These are phyloP conservation scores for Masnerella sp. DNA, from an alignment of 2,888 invertebrate species.

Conservation along the genomic window DNA sequence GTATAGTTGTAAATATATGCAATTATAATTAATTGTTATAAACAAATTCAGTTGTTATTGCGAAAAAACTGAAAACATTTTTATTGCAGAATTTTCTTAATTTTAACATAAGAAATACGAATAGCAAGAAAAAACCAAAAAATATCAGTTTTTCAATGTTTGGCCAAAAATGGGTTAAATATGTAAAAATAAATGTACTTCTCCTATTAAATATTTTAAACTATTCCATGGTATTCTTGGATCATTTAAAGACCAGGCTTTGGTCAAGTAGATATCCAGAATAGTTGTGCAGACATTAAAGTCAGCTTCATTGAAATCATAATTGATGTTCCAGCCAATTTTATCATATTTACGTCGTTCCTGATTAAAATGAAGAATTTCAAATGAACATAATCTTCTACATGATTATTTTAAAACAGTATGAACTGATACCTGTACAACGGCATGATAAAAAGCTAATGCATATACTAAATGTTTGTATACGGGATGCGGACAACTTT, in stretches of 20 bases:
- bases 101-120: no score
- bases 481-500: constrained; percentile 85
- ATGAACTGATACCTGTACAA: constrained; percentile 90
- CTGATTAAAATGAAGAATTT: constrained; percentile 75
- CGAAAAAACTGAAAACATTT: no score
- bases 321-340: constrained; percentile 95
- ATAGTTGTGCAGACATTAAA: constrained; percentile 93
- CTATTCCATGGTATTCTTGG: constrained; percentile 91
- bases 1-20: no score
- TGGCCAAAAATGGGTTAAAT: no score
- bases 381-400: no score
- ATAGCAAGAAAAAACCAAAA: no score
- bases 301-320: constrained; percentile 96
- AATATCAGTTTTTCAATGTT: no score
- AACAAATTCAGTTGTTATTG: no score
- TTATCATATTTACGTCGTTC: constrained; percentile 95
- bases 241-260: constrained; percentile 81
- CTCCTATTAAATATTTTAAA: constrained; percentile 94
- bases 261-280: constrained; percentile 89
- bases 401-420: no score
- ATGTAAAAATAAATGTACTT: no score
- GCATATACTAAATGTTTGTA: constrained; percentile 91
- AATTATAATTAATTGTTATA: no score
- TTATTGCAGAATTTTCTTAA: no score
- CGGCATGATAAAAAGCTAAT: constrained; percentile 95